Evolutionary conservation across 2,888 invertebrate genomes (phyloP).

Genomic region (Tanypteryx hageni): DNA sequence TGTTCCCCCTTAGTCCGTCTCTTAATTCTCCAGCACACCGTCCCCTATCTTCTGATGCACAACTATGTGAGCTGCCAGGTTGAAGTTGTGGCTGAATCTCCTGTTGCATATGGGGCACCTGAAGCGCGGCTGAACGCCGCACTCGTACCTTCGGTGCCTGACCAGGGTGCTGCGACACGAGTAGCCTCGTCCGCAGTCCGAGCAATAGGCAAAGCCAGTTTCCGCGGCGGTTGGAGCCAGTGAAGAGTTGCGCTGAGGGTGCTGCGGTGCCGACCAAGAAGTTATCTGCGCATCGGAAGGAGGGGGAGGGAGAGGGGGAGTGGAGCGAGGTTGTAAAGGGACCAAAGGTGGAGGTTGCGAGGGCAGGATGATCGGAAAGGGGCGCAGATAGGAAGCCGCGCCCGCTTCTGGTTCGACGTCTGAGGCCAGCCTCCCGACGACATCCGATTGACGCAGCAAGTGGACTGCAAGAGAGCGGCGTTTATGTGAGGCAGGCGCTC

Average conservation of each 20-base stretch:
- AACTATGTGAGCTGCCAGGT: conserved; percentile 69
- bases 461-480: conserved; percentile 61
- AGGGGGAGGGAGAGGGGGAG: background rate
- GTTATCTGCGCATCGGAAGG: background rate
- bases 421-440: conserved; percentile 34
- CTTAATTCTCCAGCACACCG: background rate
- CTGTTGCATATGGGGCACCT: conserved; percentile 81
- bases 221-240: conserved; percentile 6
- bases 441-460: conserved; percentile 48
- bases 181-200: conserved; percentile 71
- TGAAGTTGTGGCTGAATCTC: conserved; percentile 84
- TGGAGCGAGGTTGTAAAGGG: background rate
- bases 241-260: conserved; percentile 37
- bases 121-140: conserved; percentile 83
- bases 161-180: conserved; percentile 70
- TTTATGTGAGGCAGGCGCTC: conserved; percentile 11
- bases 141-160: conserved; percentile 79
- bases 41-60: conserved; percentile 66
- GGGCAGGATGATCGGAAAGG: background rate
- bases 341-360: too few species aligned
- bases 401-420: conserved; percentile 29
- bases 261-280: background rate
- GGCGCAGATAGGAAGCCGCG: conserved; percentile 3
- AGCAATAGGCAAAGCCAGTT: conserved; percentile 69
- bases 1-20: conserved; percentile 6